phyloP scores from a whole-genome alignment of 2,113 vertebrate genomes.

The Pedionomus torquatus region DNA sequence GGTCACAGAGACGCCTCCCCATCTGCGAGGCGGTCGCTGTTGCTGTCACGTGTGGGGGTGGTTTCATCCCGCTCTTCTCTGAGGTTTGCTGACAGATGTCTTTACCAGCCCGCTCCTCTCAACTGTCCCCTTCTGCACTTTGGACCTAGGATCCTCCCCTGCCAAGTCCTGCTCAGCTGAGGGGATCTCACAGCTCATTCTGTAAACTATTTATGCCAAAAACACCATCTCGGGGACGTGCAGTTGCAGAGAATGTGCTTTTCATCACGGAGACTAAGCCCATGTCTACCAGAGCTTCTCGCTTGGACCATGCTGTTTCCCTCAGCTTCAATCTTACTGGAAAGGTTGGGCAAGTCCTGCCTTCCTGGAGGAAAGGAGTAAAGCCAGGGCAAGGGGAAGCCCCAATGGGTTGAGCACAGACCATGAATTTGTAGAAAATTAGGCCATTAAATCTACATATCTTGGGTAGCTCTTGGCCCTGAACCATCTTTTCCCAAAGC shows the following conservation, averaged over 20 bases:
- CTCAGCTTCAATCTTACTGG: not conserved
- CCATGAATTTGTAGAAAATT: not conserved
- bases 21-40: not conserved
- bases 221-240: fast-evolving
- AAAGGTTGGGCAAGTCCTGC: fast-evolving
- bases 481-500: not conserved
- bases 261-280: fast-evolving
- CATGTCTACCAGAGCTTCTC: not conserved
- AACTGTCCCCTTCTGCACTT: not conserved
- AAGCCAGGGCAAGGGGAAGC: not conserved
- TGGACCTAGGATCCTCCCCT: not conserved
- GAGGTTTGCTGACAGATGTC: not conserved
- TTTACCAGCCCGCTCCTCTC: not conserved
- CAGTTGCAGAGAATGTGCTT: not conserved
- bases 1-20: not conserved
- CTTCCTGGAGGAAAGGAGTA: fast-evolving
- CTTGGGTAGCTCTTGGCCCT: not conserved
- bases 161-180: not conserved
- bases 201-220: not conserved
- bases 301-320: fast-evolving
- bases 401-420: fast-evolving
- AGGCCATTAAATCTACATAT: not conserved
- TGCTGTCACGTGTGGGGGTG: fast-evolving
- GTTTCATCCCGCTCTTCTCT: not conserved
- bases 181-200: not conserved